Evolutionary conservation across 1,140 invertebrate species (phyloP).

Genomic region (Zaprionus capensis): DNA sequence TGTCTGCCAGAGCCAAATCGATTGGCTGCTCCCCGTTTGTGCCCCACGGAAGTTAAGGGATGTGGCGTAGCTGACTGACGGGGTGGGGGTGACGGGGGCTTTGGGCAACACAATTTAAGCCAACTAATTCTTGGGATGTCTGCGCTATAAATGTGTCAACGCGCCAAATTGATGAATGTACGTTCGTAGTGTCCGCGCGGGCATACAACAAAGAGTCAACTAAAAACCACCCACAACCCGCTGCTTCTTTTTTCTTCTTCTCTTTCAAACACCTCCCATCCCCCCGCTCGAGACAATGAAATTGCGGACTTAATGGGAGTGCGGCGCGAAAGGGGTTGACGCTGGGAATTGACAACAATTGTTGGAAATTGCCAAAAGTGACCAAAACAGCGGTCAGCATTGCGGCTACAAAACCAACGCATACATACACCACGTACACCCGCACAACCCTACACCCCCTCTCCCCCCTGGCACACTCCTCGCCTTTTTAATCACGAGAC

Average conservation of each 20-base stretch:
- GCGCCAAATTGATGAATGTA: conserved; percentile 71
- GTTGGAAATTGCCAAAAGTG: conserved; percentile 80
- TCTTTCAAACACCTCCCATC: not conserved
- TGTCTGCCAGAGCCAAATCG: conserved; percentile 28
- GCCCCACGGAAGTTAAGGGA: not conserved
- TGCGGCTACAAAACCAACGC: conserved; percentile 43
- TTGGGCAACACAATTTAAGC: conserved; percentile 40
- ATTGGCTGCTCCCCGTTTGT: not conserved
- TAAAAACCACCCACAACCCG: conserved; percentile 18
- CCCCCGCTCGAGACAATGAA: not conserved
- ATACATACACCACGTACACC: conserved; percentile 4
- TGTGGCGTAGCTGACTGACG: not conserved
- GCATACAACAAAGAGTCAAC: conserved; percentile 37
- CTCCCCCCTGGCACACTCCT: not conserved
- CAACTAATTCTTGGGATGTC: conserved; percentile 56
- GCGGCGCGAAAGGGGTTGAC: conserved; percentile 45
- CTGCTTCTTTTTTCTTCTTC: not conserved
- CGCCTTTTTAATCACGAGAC: conserved; percentile 63
- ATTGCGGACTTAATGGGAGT: conserved; percentile 35
- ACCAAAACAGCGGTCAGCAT: conserved; percentile 72
- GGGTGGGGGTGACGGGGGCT: not conserved
- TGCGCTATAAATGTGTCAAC: conserved; percentile 73
- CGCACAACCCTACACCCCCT: not conserved
- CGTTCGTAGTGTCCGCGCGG: not conserved
- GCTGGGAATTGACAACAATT: conserved; percentile 62